Evolutionary conservation across 2,888 invertebrate genomes (phyloP).

Genomic region (Xanthorhoe spadicearia): DNA sequence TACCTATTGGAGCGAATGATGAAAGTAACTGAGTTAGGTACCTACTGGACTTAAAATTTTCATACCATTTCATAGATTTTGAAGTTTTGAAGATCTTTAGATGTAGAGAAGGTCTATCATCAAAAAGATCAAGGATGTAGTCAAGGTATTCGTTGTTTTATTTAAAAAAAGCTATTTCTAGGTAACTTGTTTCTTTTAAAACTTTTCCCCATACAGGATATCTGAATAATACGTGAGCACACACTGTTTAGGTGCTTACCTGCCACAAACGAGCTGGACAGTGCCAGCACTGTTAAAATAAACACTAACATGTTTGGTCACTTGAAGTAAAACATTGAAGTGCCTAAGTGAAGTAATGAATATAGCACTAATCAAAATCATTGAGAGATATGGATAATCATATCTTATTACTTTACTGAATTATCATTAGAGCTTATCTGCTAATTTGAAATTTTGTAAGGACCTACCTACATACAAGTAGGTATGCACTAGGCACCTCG

Average conservation of each 20-base stretch:
- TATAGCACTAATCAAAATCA: slow-evolving; percentile 7
- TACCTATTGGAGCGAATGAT: slow-evolving; percentile 53
- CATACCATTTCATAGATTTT: no score
- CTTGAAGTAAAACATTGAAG: slow-evolving; percentile 14
- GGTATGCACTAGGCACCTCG: no score
- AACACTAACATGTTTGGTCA: slow-evolving; percentile 24
- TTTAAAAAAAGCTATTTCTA: neutral
- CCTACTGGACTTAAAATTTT: neutral
- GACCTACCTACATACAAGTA: neutral
- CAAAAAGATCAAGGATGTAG: no score
- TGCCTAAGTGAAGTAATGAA: slow-evolving; percentile 4
- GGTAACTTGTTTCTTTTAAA: no score
- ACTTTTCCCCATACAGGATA: no score
- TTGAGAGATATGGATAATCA: slow-evolving; percentile 22
- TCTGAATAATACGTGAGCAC: neutral
- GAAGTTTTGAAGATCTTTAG: no score
- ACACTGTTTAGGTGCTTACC: slow-evolving; percentile 14
- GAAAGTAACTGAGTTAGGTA: neutral
- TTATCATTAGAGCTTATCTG: slow-evolving; percentile 8
- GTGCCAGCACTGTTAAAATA: slow-evolving; percentile 13
- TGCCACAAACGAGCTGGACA: slow-evolving; percentile 16
- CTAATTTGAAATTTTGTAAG: neutral
- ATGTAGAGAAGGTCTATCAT: no score
- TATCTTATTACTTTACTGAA: slow-evolving; percentile 13
- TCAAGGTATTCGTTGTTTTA: neutral